A percentile compares a stretch with the other conserved stretches of the same genome.
Evolutionary conservation across 1,140 invertebrate genomes (phyloP).

Genomic region (Drosophila lowei): DNA sequence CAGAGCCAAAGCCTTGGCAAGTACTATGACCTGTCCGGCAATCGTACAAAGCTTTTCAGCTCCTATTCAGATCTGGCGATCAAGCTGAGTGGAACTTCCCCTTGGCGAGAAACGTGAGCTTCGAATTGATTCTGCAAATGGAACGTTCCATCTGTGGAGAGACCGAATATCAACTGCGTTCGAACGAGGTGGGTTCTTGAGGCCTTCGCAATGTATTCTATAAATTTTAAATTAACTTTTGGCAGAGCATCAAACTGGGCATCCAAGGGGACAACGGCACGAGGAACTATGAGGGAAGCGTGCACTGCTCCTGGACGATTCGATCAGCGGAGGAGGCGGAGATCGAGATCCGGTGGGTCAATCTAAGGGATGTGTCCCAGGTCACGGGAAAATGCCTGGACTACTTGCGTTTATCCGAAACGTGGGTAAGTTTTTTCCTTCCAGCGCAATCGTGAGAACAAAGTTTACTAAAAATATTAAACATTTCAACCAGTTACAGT

Average conservation of each 20-base stretch:
- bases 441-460: too few relatives aligned
- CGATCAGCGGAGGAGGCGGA: conserved; percentile 6
- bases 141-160: conserved; percentile 83
- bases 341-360: conserved; percentile 41
- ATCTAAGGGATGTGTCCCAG: conserved; percentile 50
- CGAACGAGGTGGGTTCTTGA: conserved; percentile 28
- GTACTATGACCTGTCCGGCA: conserved; percentile 85
- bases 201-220: background rate
- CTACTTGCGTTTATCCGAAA: conserved; percentile 31
- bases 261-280: conserved; percentile 7
- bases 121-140: conserved; percentile 84
- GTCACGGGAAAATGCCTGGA: conserved; percentile 63
- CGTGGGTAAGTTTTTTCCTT: conserved; percentile 23
- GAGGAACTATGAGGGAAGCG: conserved; percentile 22
- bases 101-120: conserved; percentile 83
- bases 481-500: background rate
- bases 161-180: conserved; percentile 10
- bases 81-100: conserved; percentile 85
- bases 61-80: conserved; percentile 85
- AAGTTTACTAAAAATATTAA: background rate
- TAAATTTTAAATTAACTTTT: too few relatives aligned
- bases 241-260: conserved; percentile 28
- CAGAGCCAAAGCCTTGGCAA: conserved; percentile 85
- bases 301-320: conserved; percentile 64
- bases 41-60: conserved; percentile 83